Percentiles rank a stretch among this genome's conserved stretches.
Conservation (phyloP, 2,113 vertebrate species). For the Phyllopteryx taeniolatus region DNA sequence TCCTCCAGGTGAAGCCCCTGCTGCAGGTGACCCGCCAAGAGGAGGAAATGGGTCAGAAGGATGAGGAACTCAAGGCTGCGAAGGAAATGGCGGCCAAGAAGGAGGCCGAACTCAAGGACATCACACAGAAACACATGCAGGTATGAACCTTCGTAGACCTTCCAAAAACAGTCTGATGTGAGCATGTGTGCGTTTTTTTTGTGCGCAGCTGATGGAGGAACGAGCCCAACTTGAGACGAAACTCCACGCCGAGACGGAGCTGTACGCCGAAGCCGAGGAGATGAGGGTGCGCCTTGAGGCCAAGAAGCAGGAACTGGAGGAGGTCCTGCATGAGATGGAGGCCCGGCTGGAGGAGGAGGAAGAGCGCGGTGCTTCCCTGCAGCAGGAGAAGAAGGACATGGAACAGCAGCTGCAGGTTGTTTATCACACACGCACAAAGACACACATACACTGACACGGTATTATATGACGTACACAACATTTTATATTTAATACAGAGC, state of each 20-base stretch:
- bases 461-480: too few relatives aligned
- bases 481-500: too few relatives aligned
- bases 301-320: conserved; percentile 93
- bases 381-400: conserved; percentile 88
- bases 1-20: conserved; percentile 88
- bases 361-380: conserved; percentile 78
- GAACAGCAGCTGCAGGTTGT: conserved; percentile 87
- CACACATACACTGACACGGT: too few relatives aligned
- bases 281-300: conserved; percentile 85
- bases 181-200: background rate
- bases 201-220: conserved; percentile 81
- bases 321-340: conserved; percentile 94
- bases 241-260: conserved; percentile 87
- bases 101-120: conserved; percentile 83
- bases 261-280: conserved; percentile 88
- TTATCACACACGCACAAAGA: background rate
- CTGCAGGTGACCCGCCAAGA: conserved; percentile 95
- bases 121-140: conserved; percentile 85
- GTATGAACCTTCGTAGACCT: conserved; percentile 47
- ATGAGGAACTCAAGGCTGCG: conserved; percentile 85
- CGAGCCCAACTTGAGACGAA: conserved; percentile 81
- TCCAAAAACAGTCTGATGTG: too few relatives aligned
- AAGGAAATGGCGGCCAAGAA: conserved; percentile 81
- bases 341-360: conserved; percentile 91
- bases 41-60: conserved; percentile 94